Conservation (phyloP, 2,888 invertebrate genomes). For the Orthonychiurus folsomi region DNA sequence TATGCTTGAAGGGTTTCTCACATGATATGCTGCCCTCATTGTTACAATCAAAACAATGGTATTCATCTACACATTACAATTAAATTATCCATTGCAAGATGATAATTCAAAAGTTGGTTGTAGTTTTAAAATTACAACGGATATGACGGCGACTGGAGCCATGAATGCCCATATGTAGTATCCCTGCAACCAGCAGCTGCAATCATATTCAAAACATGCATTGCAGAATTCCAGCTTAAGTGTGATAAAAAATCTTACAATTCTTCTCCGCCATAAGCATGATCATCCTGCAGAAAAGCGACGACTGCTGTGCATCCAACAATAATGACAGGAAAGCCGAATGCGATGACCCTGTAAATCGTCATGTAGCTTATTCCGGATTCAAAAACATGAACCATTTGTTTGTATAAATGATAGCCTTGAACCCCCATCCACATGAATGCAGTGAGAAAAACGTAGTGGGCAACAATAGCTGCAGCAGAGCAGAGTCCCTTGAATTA, state of each 20-base stretch:
- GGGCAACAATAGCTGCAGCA: slow-evolving; percentile 42
- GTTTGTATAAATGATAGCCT: slow-evolving; percentile 42
- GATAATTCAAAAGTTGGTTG: background rate
- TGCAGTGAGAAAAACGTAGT: slow-evolving; percentile 82
- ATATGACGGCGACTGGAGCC: slow-evolving; percentile 10
- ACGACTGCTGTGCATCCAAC: slow-evolving; percentile 64
- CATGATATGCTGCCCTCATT: slow-evolving; percentile 33
- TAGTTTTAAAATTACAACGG: slow-evolving; percentile 7
- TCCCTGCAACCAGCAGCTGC: slow-evolving; percentile 15
- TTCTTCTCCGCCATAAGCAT: slow-evolving; percentile 39
- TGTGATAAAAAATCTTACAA: slow-evolving; percentile 28
- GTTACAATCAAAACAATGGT: slow-evolving; percentile 31
- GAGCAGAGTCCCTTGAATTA: slow-evolving; percentile 9
- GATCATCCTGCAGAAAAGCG: slow-evolving; percentile 45
- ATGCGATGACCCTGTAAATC: slow-evolving; percentile 55
- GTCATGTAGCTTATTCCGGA: slow-evolving; percentile 20
- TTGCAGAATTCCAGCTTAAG: no score
- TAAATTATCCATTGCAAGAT: no score
- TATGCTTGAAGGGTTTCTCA: slow-evolving; percentile 11
- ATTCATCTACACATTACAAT: slow-evolving; percentile 31
- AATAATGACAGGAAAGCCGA: slow-evolving; percentile 69
- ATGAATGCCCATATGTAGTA: slow-evolving; percentile 18
- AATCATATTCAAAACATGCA: background rate
- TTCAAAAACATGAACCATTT: slow-evolving; percentile 33
- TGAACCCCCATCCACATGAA: slow-evolving; percentile 95